These are phyloP conservation scores for Lophotriccus pileatus DNA, from an alignment of 2,797 vertebrate species.

Conservation along the genomic window DNA sequence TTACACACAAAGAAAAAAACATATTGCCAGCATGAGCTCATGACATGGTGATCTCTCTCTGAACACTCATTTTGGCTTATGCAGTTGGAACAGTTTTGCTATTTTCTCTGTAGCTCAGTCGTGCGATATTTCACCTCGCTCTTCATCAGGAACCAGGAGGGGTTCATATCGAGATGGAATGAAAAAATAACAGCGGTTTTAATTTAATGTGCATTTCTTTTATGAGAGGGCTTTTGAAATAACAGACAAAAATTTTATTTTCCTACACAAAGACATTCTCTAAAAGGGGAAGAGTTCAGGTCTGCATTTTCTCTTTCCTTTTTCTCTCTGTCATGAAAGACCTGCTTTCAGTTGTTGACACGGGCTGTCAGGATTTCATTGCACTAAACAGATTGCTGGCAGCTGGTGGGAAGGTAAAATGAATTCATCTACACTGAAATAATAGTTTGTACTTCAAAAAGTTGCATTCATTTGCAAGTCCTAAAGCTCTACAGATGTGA, in stretches of 20 bases:
- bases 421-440: conserved; percentile 5
- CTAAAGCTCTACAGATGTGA: not conserved
- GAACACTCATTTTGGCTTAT: conserved; percentile 14
- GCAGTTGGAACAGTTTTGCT: conserved; percentile 23
- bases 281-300: not conserved
- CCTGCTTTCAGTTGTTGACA: not conserved
- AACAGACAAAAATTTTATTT: not conserved
- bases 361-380: conserved; percentile 15
- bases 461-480: not conserved
- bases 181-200: conserved; percentile 17
- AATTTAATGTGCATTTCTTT: conserved; percentile 14
- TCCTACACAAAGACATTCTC: not conserved
- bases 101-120: conserved; percentile 11
- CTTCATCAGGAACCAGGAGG: conserved; percentile 55
- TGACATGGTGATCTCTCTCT: conserved; percentile 37
- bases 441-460: not conserved
- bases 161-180: not conserved
- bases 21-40: conserved; percentile 49
- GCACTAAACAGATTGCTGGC: conserved; percentile 33
- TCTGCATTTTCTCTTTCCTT: not conserved
- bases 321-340: not conserved
- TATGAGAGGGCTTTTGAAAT: conserved; percentile 23
- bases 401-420: not conserved
- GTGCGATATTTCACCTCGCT: conserved; percentile 40
- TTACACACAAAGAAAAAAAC: conserved; percentile 5